Conservation (phyloP, 2,888 invertebrate genomes). For the Caenorhabditis japonica region DNA sequence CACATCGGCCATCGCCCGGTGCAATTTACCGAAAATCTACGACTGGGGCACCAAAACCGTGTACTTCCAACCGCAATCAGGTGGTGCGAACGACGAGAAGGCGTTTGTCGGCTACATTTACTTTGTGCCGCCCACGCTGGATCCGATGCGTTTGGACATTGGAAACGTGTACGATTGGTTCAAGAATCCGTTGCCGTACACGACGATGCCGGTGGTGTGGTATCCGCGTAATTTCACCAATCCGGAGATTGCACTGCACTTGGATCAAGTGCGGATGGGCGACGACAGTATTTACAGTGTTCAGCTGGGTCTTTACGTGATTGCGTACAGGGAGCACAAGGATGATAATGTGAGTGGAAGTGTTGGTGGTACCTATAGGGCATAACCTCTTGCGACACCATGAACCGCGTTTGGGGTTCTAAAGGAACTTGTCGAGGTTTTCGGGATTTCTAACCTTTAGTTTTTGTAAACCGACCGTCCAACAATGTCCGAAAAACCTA, state of each 20-base stretch:
- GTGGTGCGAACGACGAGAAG: constrained; percentile 74
- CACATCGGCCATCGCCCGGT: constrained; percentile 75
- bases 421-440: too few species aligned
- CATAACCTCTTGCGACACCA: too few species aligned
- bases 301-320: constrained; percentile 73
- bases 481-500: too few species aligned
- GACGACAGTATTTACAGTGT: constrained; percentile 74
- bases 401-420: too few species aligned
- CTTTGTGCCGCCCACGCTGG: constrained; percentile 77
- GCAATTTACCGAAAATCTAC: constrained; percentile 73
- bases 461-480: too few species aligned
- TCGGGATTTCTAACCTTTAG: too few species aligned
- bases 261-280: constrained; percentile 65
- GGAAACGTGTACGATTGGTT: constrained; percentile 76
- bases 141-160: constrained; percentile 76
- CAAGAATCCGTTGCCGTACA: constrained; percentile 72
- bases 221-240: constrained; percentile 77
- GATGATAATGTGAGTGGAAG: constrained; percentile 65
- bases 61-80: constrained; percentile 75
- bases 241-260: constrained; percentile 60
- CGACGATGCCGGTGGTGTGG: constrained; percentile 75
- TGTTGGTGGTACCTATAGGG: too few species aligned
- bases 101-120: constrained; percentile 77
- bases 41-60: constrained; percentile 77
- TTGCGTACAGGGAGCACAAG: constrained; percentile 75